Conservation (phyloP, 2,797 vertebrate genomes). For the Melanotaenia trifasciata region DNA sequence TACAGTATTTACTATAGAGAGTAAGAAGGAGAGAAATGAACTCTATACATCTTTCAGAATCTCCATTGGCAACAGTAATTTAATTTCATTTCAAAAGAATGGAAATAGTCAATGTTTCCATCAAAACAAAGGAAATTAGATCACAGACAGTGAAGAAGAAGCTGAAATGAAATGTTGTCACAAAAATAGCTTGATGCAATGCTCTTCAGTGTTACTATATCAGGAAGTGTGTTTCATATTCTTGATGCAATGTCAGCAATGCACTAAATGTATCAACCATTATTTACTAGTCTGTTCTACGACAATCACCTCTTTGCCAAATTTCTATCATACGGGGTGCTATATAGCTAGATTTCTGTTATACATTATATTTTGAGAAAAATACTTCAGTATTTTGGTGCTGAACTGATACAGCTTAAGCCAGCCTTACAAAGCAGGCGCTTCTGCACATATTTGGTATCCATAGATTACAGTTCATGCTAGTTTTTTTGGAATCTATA, state of each 20-base stretch:
- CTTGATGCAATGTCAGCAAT: constrained; percentile 63
- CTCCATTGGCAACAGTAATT: constrained; percentile 80
- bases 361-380: background rate
- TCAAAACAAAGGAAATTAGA: constrained; percentile 61
- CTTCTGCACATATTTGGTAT: background rate
- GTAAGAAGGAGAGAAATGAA: constrained; percentile 47
- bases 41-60: constrained; percentile 72
- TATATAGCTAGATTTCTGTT: background rate
- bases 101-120: constrained; percentile 42
- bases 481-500: background rate
- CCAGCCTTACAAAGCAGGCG: background rate
- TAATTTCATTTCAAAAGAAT: constrained; percentile 79
- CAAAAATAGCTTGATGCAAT: constrained; percentile 68
- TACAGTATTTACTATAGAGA: constrained; percentile 47
- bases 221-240: constrained; percentile 64
- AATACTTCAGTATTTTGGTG: background rate
- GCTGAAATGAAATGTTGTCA: constrained; percentile 74
- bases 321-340: background rate
- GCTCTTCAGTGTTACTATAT: constrained; percentile 71
- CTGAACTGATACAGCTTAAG: background rate
- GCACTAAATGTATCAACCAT: constrained; percentile 23
- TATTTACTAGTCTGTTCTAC: background rate
- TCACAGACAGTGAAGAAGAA: constrained; percentile 66
- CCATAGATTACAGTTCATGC: constrained; percentile 7
- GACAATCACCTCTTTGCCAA: background rate